Evolutionary conservation across 1,140 invertebrate genomes (phyloP).

Genomic region (Hypothenemus hampei): DNA sequence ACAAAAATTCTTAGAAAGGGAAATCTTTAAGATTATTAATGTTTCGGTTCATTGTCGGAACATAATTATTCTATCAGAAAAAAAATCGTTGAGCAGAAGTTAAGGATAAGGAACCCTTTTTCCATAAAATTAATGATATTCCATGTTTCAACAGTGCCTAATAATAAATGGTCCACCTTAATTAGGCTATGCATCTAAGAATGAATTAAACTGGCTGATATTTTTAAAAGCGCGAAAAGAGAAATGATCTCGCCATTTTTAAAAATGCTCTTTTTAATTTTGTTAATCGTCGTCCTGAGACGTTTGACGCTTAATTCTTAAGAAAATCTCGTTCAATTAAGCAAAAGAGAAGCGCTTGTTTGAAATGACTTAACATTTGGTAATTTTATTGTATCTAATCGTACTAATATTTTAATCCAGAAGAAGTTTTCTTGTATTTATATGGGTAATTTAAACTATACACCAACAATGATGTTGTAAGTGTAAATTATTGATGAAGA

Average conservation of each 20-base stretch:
- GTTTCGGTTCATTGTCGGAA: not conserved
- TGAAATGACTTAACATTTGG: too few species aligned
- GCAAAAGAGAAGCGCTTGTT: too few species aligned
- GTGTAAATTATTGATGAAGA: too few species aligned
- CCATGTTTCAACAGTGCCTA: slow-evolving; percentile 16
- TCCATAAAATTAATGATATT: slow-evolving; percentile 15
- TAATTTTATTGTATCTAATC: too few species aligned
- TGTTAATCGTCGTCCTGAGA: too few species aligned
- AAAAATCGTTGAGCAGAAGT: slow-evolving; percentile 7
- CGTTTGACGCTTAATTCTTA: too few species aligned
- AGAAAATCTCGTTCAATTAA: too few species aligned
- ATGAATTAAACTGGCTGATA: slow-evolving; percentile 17
- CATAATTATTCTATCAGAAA: slow-evolving; percentile 2
- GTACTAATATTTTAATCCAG: too few species aligned
- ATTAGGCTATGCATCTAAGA: slow-evolving; percentile 18
- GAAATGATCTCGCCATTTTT: slow-evolving; percentile 11
- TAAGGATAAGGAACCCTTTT: slow-evolving; percentile 15
- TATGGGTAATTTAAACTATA: too few species aligned
- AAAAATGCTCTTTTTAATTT: slow-evolving; percentile 11
- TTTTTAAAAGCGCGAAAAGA: slow-evolving; percentile 12
- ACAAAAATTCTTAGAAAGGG: not conserved
- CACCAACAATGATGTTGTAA: too few species aligned
- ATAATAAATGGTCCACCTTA: slow-evolving; percentile 25
- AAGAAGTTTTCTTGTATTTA: too few species aligned
- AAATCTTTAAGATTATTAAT: not conserved